A percentile compares a stretch with the other conserved stretches of the same genome.
phyloP scores from a whole-genome alignment of 2,797 vertebrate species.

The Notoglanidium macrostoma region DNA sequence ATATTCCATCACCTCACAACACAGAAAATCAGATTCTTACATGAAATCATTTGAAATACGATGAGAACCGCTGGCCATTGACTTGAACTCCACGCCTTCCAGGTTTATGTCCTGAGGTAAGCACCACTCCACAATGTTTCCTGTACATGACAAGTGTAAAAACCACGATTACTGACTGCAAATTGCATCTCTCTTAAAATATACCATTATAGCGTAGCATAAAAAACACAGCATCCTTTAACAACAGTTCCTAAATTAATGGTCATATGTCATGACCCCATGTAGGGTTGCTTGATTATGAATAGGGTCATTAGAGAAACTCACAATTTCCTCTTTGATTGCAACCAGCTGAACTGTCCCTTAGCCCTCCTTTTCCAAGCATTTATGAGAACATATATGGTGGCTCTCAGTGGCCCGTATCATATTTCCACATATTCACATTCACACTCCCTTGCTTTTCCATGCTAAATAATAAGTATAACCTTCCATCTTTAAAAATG shows the following conservation, averaged over 20 bases:
- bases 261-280: not conserved
- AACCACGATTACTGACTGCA: conserved; percentile 7
- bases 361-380: not conserved
- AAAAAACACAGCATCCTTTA: not conserved
- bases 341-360: no score
- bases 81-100: conserved; percentile 97
- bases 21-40: conserved; percentile 72
- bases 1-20: not conserved
- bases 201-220: not conserved
- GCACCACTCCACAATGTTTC: conserved; percentile 98
- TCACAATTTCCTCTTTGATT: not conserved
- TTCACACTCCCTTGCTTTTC: no score
- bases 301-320: not conserved
- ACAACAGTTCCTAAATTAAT: not conserved
- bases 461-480: no score
- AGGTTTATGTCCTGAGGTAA: conserved; percentile 94
- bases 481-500: no score
- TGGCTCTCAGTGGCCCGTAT: no score
- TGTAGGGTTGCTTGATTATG: not conserved
- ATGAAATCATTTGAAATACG: conserved; percentile 96
- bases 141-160: conserved; percentile 67
- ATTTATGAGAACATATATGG: no score
- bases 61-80: conserved; percentile 98
- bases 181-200: conserved; percentile 1
- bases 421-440: no score